Percentiles rank a stretch among this genome's conserved stretches.
These are phyloP conservation scores for Macrotis lagotis DNA, from an alignment of 2,113 vertebrate species.

Conservation along the genomic window DNA sequence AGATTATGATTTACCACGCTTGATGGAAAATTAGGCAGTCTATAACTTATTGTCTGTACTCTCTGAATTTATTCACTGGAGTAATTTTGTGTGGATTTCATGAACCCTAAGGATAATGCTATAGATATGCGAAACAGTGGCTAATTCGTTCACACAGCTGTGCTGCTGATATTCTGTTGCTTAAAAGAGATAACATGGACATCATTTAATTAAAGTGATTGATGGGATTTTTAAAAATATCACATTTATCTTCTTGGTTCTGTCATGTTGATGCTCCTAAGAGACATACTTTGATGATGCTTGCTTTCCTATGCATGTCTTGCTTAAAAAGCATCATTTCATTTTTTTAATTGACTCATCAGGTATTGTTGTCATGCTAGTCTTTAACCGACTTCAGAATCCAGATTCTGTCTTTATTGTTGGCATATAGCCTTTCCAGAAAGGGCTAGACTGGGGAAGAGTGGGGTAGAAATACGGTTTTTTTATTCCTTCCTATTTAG, in stretches of 20 bases:
- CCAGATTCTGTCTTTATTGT: slow-evolving; percentile 48
- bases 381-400: slow-evolving; percentile 20
- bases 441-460: slow-evolving; percentile 19
- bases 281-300: slow-evolving; percentile 4
- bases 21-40: not conserved
- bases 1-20: not conserved
- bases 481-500: slow-evolving; percentile 35
- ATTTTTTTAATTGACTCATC: slow-evolving; percentile 25
- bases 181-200: not conserved
- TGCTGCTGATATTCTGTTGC: slow-evolving; percentile 32
- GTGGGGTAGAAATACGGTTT: not conserved
- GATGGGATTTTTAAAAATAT: slow-evolving; percentile 10
- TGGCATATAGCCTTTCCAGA: slow-evolving; percentile 32
- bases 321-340: slow-evolving; percentile 30
- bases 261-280: slow-evolving; percentile 29
- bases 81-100: not conserved
- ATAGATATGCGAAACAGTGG: not conserved
- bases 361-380: not conserved
- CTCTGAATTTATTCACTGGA: not conserved
- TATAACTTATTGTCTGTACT: not conserved
- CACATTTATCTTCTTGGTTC: slow-evolving; percentile 33
- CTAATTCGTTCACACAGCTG: slow-evolving; percentile 2
- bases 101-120: not conserved
- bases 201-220: not conserved
- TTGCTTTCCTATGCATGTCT: not conserved